phyloP scores from a whole-genome alignment of 2,888 invertebrate genomes.

The Linnaemya vulpina region DNA sequence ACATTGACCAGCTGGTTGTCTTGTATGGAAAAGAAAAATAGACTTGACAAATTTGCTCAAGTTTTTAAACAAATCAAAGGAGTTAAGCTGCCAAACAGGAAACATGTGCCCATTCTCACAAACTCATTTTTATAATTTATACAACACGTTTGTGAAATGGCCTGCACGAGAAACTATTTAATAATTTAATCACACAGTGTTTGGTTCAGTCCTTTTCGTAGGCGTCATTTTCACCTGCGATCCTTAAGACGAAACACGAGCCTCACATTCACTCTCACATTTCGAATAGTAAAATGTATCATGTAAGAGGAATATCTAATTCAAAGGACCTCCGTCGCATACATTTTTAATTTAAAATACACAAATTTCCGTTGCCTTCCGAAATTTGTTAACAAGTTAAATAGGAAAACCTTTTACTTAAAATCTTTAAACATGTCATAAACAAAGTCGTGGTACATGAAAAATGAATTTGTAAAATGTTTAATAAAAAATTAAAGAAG shows the following conservation, averaged over 20 bases:
- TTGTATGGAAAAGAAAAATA: too few species aligned
- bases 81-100: background rate
- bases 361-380: background rate
- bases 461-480: conserved; percentile 51
- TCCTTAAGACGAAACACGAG: background rate
- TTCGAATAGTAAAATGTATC: background rate
- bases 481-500: conserved; percentile 43
- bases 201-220: background rate
- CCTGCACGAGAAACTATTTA: background rate
- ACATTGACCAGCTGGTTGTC: too few species aligned
- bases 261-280: background rate
- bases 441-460: conserved; percentile 12
- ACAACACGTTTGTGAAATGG: background rate
- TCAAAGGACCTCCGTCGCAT: background rate
- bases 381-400: conserved; percentile 27
- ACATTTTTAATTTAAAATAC: background rate
- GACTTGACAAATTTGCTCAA: too few species aligned
- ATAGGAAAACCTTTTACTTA: conserved; percentile 22
- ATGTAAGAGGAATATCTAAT: background rate
- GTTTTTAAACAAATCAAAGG: too few species aligned
- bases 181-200: background rate
- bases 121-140: background rate
- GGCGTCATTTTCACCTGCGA: background rate
- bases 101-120: background rate
- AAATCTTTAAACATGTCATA: background rate